Base-by-base conservation (phyloP, 2,888 invertebrate species). In the Hedychridium roseum region DNA sequence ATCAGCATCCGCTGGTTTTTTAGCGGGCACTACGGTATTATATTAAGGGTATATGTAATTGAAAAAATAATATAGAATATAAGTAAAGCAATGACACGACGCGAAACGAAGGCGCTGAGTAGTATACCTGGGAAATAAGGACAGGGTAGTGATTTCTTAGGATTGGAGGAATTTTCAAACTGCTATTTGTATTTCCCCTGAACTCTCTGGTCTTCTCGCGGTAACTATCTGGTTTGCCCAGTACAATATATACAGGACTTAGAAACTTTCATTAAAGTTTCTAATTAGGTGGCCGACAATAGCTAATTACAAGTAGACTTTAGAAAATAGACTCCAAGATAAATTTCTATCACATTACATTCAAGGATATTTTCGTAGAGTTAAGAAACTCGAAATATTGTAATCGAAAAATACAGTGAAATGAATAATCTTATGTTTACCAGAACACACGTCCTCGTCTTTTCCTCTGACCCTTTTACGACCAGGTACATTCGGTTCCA, bases 181-280 rank as follows among this genome's bases (percentile, higher is more conserved):
- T 70, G 60, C n/a, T 58, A 51, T 61, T 69, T 63, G 69, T 71
- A 37, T 37, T 37, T n/a, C 3, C 2, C n/a, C 9, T 11, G 12
- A 37, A 15, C 12, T 2, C 28, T 50, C 49, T 61, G 57, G 51
- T 52, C 55, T 54, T 56, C 59, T 59, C 54, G 54, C 47, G 50
- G 65, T 68, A 70, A 70, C 70, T 70, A 69, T 62, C 66, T 57
- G 43, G 59, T 51, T 53, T 54, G 57, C 59, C 50, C 54, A 41
- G 55, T 51, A 55, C 61, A 46, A 61, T 63, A 52, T 64, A 57
- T 54, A 64, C 48, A 54, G 57, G 46, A 54, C 61, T 52, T 52
- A 48, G 47, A 45, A 65, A 69, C 60, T 69, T 68, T 64, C 61
- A 66, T 68, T 67, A 65, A 71, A 73, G 68, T 72, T 73, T 67